Evolutionary conservation across 2,888 invertebrate species (phyloP).

Genomic region (Tiphia femorata): DNA sequence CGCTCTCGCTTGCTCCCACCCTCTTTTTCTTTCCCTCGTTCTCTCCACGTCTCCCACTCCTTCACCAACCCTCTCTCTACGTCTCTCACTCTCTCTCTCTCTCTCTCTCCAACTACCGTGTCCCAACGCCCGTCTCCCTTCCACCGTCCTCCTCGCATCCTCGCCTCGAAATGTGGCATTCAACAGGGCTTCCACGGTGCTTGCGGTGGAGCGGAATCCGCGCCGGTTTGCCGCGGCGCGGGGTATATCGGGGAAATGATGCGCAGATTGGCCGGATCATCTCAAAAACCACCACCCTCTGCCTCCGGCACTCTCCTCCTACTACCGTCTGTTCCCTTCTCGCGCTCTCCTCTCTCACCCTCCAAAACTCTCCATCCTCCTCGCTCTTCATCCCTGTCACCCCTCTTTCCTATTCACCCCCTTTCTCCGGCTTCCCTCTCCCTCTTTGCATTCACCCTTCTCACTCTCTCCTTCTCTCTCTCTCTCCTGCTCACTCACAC

Average conservation of each 20-base stretch:
- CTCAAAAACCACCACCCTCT: constrained; percentile 66
- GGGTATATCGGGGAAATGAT: constrained; percentile 65
- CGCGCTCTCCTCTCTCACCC: constrained; percentile 17
- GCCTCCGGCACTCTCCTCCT: constrained; percentile 41
- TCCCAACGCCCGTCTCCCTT: constrained; percentile 1
- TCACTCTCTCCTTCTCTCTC: constrained; percentile 13
- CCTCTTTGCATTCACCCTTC: constrained; percentile 11
- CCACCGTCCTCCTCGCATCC: constrained; percentile 45
- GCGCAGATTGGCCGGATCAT: constrained; percentile 70
- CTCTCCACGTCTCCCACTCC: constrained; percentile 9
- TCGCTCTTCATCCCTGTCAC: constrained; percentile 11
- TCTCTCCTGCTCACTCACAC: constrained; percentile 7
- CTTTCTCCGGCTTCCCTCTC: constrained; percentile 5
- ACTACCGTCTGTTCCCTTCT: constrained; percentile 25
- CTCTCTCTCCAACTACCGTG: constrained; percentile 21
- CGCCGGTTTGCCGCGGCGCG: constrained; percentile 45
- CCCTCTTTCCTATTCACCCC: constrained; percentile 14
- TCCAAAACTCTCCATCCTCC: constrained; percentile 24
- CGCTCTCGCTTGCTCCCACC: constrained; percentile 23
- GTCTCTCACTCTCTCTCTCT: constrained; percentile 17
- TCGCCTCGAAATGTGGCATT: constrained; percentile 64
- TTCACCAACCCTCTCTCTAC: constrained; percentile 14
- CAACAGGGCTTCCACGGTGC: constrained; percentile 64
- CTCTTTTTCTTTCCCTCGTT: constrained; percentile 17
- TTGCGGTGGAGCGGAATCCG: constrained; percentile 58